phyloP scores from a whole-genome alignment of 1,140 invertebrate genomes.

The Procambarus clarkii region DNA sequence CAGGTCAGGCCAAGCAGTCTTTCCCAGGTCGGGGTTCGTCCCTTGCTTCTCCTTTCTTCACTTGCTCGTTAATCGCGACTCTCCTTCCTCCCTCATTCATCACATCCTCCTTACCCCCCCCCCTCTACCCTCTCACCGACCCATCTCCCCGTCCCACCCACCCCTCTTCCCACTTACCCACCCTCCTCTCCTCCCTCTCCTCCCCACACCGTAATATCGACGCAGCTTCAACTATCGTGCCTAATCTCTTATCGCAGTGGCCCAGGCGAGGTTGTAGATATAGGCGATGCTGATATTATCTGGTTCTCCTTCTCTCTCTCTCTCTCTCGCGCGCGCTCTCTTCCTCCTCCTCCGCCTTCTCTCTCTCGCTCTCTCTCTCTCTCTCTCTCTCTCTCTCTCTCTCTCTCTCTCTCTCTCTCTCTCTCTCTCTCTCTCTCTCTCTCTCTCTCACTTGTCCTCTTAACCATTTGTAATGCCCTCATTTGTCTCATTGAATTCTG shows the following conservation, averaged over 20 bases:
- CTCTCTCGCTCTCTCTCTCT: neutral
- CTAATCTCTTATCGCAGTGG: conserved; percentile 62
- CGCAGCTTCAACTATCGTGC: conserved; percentile 55
- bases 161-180: neutral
- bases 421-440: neutral
- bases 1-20: too few species aligned
- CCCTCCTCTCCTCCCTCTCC: conserved; percentile 3
- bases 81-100: conserved; percentile 32
- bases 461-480: neutral
- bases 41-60: neutral
- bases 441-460: neutral
- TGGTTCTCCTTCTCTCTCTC: conserved; percentile 14
- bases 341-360: neutral
- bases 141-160: neutral
- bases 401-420: neutral
- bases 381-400: too few species aligned
- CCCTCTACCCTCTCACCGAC: neutral
- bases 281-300: conserved; percentile 62
- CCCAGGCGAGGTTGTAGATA: conserved; percentile 62
- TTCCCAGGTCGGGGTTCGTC: too few species aligned
- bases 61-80: conserved; percentile 11
- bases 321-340: conserved; percentile 44
- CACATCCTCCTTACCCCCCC: neutral
- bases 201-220: conserved; percentile 47
- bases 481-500: too few species aligned